Conservation (phyloP, 2,888 invertebrate genomes). For the Meiosimyza decipiens region DNA sequence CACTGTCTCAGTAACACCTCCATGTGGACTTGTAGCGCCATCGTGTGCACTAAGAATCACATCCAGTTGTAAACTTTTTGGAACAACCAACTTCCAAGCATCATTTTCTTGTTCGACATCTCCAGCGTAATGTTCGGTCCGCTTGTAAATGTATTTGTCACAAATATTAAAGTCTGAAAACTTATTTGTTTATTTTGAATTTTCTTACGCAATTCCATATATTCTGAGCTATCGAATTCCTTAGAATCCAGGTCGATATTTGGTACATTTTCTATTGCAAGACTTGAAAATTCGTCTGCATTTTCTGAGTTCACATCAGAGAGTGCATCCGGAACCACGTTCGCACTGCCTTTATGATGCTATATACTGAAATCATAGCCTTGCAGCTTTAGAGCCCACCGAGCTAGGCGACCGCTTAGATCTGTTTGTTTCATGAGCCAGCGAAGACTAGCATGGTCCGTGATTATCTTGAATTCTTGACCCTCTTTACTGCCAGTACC, state of each 20-base stretch:
- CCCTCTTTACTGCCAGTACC: conserved; percentile 36
- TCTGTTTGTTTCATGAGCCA: conserved; percentile 51
- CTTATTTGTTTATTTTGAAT: not conserved
- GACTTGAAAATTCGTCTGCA: not conserved
- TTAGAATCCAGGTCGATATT: not conserved
- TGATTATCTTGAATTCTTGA: conserved; percentile 39
- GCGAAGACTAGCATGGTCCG: conserved; percentile 51
- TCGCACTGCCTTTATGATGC: conserved; percentile 40
- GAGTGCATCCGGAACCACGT: conserved; percentile 35
- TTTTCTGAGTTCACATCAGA: not conserved
- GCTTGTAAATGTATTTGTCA: not conserved
- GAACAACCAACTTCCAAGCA: conserved; percentile 24
- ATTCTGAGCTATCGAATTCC: not conserved
- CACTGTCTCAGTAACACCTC: conserved; percentile 16
- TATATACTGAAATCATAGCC: conserved; percentile 22
- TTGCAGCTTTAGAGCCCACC: conserved; percentile 47
- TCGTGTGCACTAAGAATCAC: conserved; percentile 17
- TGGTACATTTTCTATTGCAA: not conserved
- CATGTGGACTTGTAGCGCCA: conserved; percentile 27
- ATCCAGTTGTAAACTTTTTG: not conserved
- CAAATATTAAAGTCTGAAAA: not conserved
- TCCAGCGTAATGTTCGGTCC: not conserved
- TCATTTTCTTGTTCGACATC: not conserved
- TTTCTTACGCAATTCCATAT: not conserved
- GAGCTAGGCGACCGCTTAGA: conserved; percentile 49